phyloP scores from a whole-genome alignment of 2,113 vertebrate genomes.

The Muntiacus muntjak region DNA sequence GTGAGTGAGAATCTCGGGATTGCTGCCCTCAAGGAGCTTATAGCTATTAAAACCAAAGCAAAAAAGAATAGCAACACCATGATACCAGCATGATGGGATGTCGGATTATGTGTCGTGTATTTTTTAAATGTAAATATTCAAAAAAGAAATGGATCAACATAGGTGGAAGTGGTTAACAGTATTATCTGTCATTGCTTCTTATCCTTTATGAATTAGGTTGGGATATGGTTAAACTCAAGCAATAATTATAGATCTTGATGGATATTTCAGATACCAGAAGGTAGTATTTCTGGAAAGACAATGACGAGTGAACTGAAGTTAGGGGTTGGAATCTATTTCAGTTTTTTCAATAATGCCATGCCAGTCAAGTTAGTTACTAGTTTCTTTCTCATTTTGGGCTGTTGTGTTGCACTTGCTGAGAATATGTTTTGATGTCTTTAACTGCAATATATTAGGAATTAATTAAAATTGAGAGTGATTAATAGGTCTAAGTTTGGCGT shows the following conservation, averaged over 20 bases:
- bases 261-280: not conserved
- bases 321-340: conserved; percentile 1
- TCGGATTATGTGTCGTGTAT: not conserved
- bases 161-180: not conserved
- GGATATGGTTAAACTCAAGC: not conserved
- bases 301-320: not conserved
- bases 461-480: not conserved
- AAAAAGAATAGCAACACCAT: not conserved
- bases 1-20: not conserved
- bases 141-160: not conserved
- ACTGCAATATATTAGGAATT: not conserved
- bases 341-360: not conserved
- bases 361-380: not conserved
- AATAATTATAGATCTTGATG: not conserved
- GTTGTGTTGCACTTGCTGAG: not conserved
- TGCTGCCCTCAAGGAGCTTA: not conserved
- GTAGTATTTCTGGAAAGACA: not conserved
- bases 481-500: not conserved
- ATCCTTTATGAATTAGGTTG: not conserved
- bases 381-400: not conserved
- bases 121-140: not conserved
- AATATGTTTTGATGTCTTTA: not conserved
- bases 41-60: not conserved
- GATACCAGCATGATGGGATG: not conserved
- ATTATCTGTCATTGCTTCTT: not conserved